These are phyloP conservation scores for Ochropacha duplaris DNA, from an alignment of 2,888 invertebrate genomes.

Conservation along the genomic window DNA sequence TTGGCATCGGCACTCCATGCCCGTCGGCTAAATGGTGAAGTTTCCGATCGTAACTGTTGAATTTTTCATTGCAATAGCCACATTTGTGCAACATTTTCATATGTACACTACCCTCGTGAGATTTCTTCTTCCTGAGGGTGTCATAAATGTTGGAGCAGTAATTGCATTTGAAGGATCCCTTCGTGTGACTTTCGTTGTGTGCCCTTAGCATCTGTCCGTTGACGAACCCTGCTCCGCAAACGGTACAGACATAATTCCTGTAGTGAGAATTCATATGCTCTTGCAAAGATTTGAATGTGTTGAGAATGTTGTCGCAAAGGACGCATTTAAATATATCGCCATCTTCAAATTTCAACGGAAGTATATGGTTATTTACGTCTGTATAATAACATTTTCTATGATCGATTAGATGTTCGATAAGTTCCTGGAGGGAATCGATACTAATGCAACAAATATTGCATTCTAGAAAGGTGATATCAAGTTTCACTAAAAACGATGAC, in stretches of 20 bases:
- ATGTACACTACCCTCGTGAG: slow-evolving; percentile 54
- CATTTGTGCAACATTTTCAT: slow-evolving; percentile 29
- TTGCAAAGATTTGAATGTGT: slow-evolving; percentile 36
- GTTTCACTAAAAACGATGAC: slow-evolving; percentile 42
- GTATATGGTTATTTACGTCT: slow-evolving; percentile 54
- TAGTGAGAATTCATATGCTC: slow-evolving; percentile 47
- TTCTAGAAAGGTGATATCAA: slow-evolving; percentile 55
- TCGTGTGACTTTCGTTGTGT: slow-evolving; percentile 24
- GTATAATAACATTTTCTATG: slow-evolving; percentile 44
- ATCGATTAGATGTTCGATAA: slow-evolving; percentile 42
- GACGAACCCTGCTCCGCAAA: slow-evolving; percentile 35
- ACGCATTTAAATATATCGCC: slow-evolving; percentile 32
- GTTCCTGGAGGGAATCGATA: slow-evolving; percentile 37
- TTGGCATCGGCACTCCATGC: slow-evolving; percentile 38
- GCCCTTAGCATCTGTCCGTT: slow-evolving; percentile 11
- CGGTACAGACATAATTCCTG: slow-evolving; percentile 37
- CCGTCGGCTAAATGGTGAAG: slow-evolving; percentile 42
- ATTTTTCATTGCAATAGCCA: slow-evolving; percentile 42
- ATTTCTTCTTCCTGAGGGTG: slow-evolving; percentile 39
- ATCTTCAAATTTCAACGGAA: slow-evolving; percentile 61
- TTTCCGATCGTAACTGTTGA: slow-evolving; percentile 38
- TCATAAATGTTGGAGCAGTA: slow-evolving; percentile 55
- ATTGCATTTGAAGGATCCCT: slow-evolving; percentile 35
- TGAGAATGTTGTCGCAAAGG: slow-evolving; percentile 33
- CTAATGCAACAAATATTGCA: slow-evolving; percentile 46